Evolutionary conservation across 2,113 vertebrate species (phyloP).

Genomic region (Meles meles): DNA sequence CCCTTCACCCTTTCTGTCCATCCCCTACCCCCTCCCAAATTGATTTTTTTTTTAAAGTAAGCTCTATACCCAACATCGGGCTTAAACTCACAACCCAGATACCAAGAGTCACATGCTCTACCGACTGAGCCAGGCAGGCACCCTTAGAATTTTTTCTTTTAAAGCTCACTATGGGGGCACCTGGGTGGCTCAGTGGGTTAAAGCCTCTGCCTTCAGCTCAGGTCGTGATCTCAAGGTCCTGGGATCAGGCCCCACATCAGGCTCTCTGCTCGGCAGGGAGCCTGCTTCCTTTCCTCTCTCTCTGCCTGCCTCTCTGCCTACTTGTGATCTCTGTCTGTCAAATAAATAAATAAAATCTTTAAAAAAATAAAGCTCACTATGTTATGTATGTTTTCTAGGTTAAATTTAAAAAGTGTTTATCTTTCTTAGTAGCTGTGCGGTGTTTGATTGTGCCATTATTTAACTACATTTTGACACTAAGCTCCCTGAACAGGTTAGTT

Average conservation of each 20-base stretch:
- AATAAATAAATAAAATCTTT: no score
- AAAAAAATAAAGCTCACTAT: background rate
- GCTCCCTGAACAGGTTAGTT: background rate
- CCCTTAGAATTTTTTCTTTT: background rate
- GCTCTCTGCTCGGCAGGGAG: no score
- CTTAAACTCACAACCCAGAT: background rate
- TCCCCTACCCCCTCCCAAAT: background rate
- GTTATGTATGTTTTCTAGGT: constrained; percentile 20
- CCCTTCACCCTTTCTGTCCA: background rate
- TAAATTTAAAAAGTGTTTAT: background rate
- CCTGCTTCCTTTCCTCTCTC: no score
- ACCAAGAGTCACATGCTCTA: background rate
- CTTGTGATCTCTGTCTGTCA: no score
- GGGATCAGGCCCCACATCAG: no score
- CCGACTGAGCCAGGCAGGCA: background rate
- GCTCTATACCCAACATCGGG: background rate
- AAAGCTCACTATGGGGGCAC: background rate
- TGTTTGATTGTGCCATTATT: constrained; percentile 22
- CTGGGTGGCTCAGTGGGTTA: no score
- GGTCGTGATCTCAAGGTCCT: no score
- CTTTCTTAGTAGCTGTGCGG: constrained; percentile 26
- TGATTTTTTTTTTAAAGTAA: background rate
- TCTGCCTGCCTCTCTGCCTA: no score
- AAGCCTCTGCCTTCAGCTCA: no score
- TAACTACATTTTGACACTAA: constrained; percentile 19